Evolutionary conservation across 2,888 invertebrate genomes (phyloP), one percentile per base, ranked within the genome.

Genomic region (Metacarcinus magister): DNA sequence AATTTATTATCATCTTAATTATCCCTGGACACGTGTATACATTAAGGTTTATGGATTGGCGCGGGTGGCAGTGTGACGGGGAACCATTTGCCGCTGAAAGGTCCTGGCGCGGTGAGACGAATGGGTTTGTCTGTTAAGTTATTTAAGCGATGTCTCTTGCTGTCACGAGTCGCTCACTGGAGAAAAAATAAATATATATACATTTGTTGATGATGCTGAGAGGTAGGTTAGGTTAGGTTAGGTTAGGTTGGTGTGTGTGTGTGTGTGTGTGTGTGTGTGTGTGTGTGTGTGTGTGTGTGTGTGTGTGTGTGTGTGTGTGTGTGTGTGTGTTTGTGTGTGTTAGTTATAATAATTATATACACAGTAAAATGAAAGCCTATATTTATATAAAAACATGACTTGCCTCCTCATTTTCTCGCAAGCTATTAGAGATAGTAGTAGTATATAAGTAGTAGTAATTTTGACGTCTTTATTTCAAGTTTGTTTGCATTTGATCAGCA

Each of bases 1-100:
- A 92, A 95, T 95, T 67, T 92, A 95, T 95, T 92, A 92, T 92
- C 92, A 95, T 95, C 95, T 92, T 95, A 95, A 95, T 95, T 95
- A 95, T 92, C 92, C 92, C n/a, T 23, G 23, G 92, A 89, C 95
- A 95, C 75, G 46, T 95, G 95, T 95, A 95, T 92, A 92, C 92
- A 95, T 95, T 95, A 95, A 46, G 32, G n/a, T 19, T 95, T 95
- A 95, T 95, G 82, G 95, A 95, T 95, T 92, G 95, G 95, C 60
- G 46, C 54, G 95, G 46, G 92, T 75, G 95, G 92, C 75, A 23
- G 44, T 75, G 13, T 32, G 95, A 95, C 95, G 92, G 67, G 46
- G 46, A 67, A 23, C 95, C 95, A 95, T 95, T 95, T 91, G 92
- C 92, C 32, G 92, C 28, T 95, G 95, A 95, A 95, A 95, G 95